Percentiles rank a stretch among this genome's conserved stretches.
phyloP scores from a whole-genome alignment of 2,888 invertebrate species.

The Phanerotoma sp. region DNA sequence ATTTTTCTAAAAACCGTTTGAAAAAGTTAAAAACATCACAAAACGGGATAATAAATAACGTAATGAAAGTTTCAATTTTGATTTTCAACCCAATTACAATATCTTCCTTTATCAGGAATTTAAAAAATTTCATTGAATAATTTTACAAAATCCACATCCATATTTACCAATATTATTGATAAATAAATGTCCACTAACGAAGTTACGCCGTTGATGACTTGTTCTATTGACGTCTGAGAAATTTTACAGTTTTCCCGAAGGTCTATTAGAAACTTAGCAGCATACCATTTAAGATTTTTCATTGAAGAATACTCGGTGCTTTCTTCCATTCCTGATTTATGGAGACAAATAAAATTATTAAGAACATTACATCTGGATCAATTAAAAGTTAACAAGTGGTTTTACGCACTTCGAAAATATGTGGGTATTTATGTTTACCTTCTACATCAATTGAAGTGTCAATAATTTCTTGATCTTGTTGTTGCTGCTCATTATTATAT shows the following conservation, averaged over 20 bases:
- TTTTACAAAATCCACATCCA: not conserved
- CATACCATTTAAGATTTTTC: conserved; percentile 7
- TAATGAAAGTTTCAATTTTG: too few species aligned
- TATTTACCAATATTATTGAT: conserved; percentile 11
- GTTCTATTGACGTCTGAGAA: conserved; percentile 12
- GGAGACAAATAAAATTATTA: too few species aligned
- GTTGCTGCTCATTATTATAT: not conserved
- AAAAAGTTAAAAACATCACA: too few species aligned
- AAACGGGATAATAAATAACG: too few species aligned
- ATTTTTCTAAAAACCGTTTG: too few species aligned
- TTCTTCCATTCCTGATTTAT: too few species aligned
- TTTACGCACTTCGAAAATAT: too few species aligned
- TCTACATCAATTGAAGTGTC: not conserved
- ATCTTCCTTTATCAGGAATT: not conserved
- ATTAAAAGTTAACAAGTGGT: too few species aligned
- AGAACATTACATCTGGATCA: too few species aligned
- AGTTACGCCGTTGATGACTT: conserved; percentile 19
- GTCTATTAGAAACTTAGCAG: conserved; percentile 14
- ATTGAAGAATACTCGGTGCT: not conserved
- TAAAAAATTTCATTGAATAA: not conserved
- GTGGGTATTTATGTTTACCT: too few species aligned
- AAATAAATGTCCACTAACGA: conserved; percentile 15
- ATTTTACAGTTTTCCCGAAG: conserved; percentile 24
- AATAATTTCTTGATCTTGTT: not conserved
- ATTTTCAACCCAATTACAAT: too few species aligned